Base-by-base conservation (phyloP, 1,140 invertebrate species). In the Coenobita brevimanus region DNA sequence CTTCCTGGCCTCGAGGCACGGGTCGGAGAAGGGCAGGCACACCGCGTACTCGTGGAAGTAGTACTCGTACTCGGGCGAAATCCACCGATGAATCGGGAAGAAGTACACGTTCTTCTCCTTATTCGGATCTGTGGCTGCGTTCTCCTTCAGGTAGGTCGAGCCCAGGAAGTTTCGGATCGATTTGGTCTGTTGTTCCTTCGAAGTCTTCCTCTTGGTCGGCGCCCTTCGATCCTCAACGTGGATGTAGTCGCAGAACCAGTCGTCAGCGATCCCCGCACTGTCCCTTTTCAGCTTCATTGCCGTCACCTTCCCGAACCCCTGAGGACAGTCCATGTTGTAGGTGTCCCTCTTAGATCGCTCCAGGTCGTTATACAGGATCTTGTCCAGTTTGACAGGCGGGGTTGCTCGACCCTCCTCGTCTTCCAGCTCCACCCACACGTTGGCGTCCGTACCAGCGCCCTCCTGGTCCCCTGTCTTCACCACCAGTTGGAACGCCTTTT, bases 141-240 rank as follows among this genome's bases (percentile, higher is more conserved):
- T 93, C 85, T 93, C 93, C 80, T 93, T 91, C 80, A 87, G 30
- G 30, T 69, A 79, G 1, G 38, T 21, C 1, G 75, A 79, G 15
- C 76, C 64, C 24, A 92, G 82, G 85, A 94, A 94, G 50, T 92
- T 92, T 24, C 91, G 91, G 50, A 92, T 82, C 1, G 92, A 71
- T 69, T 92, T 92, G 67, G 93, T 92, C 93, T 93, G 93, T 15
- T 93, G 91, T 62, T 93, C 92, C 2, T 93, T 91, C 1, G 93
- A 93, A 88, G 93, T 93, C 38, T 92, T 91, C 81, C 91, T 92
- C 67, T 75, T 88, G n/a, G 84, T 69, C 2, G 38, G 27, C 21
- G 15, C 24, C 13, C 81, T 79, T 17, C 60, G 67, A 33, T 91
- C 71, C 60, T 91, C 91, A 3, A 91, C 86, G 33, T 87, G 78